Base-by-base conservation (phyloP, 2,113 vertebrate genomes). In the Oxyura jamaicensis region DNA sequence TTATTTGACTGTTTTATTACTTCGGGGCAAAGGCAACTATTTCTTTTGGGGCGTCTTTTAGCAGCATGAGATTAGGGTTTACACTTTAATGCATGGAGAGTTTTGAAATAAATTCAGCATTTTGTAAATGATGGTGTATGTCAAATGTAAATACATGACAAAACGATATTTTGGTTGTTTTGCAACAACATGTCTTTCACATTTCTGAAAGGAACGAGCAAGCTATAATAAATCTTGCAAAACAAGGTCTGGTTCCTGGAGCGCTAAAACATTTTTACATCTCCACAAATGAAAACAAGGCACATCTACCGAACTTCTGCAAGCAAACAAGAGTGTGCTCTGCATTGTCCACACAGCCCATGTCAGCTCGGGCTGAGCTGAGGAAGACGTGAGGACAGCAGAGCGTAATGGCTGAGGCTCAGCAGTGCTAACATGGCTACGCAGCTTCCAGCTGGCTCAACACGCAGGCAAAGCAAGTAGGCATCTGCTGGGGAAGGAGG, bases 1-100 rank as follows among this genome's bases (percentile, higher is more conserved):
- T 94, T 92, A 90, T 93, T 93, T 1, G 3, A 93, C 88, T 55
- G 50, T 50, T 96, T 95, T 93, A 96, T 81, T 94, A 86, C 80
- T 82, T 73, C 0, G 11, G 56, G 56, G 88, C 86, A 93, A 91
- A 95, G 53, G 76, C 65, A 93, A 68, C 59, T 72, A 39, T 79
- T 96, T 90, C 67, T 94, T 93, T 88, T 75, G 79, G 65, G 83
- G 79, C 0, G 0, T 91, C 76, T 75, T 91, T 80, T 58, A 95
- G 74, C 35, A 82, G 56, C 35, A 50, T 13, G 68, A 86, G 65
- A 88, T 65, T 58, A 75, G 35, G 42, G 29, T 53, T 90, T 94
- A 41, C 44, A 50, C 68, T 88, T 91, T 39, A 94, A 72, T 46
- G 59, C 25, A 86, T 5, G 17, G 18, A 50, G 17, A 69, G 19